These are phyloP conservation scores for Anadara kagoshimensis DNA, from an alignment of 1,140 invertebrate species.

Conservation along the genomic window DNA sequence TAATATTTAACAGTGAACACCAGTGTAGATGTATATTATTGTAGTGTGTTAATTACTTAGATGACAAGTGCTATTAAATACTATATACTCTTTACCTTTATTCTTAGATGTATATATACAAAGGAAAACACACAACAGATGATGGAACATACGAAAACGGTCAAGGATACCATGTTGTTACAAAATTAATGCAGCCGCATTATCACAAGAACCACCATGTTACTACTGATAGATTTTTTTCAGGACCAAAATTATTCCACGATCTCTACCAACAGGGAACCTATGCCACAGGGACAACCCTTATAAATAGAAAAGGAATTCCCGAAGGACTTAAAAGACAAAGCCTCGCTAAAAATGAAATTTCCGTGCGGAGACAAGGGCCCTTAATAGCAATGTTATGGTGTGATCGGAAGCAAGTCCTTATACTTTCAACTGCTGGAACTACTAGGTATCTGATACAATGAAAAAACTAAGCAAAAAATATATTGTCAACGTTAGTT, in stretches of 20 bases:
- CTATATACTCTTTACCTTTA: no score
- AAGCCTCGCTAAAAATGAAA: neutral
- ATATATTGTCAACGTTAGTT: neutral
- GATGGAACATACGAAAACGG: no score
- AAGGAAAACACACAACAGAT: no score
- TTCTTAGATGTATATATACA: no score
- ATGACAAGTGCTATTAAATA: no score
- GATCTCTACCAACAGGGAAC: neutral
- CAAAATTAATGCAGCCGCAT: neutral
- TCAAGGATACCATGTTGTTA: constrained; percentile 1
- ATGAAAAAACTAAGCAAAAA: neutral
- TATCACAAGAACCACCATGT: constrained; percentile 3
- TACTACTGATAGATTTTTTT: neutral
- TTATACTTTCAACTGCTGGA: no score
- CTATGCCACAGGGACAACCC: neutral
- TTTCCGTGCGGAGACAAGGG: no score
- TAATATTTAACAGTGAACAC: no score
- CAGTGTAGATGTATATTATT: no score
- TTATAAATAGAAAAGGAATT: neutral
- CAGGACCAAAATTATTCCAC: neutral
- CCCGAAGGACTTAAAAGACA: neutral
- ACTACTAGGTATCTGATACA: neutral
- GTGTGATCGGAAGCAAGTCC: no score
- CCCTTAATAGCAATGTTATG: no score
- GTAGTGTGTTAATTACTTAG: no score